Evolutionary conservation across 2,888 invertebrate species (phyloP).

Genomic region (Pristionchus maxplancki): DNA sequence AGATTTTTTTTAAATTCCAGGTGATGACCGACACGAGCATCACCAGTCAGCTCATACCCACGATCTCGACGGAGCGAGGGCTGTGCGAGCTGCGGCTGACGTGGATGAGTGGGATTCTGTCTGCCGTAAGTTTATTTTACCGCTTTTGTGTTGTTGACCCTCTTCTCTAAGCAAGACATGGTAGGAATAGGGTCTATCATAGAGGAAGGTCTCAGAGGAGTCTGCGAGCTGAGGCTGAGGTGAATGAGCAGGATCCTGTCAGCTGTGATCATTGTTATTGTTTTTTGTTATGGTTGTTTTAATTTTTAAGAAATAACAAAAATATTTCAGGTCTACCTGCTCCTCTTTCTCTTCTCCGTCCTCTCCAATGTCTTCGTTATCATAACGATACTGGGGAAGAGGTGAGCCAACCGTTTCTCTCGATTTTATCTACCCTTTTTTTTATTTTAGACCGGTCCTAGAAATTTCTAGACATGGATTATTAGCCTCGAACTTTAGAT

Average conservation of each 20-base stretch:
- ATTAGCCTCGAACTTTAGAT: no score
- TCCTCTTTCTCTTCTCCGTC: slow-evolving; percentile 59
- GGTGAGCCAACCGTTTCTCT: background rate
- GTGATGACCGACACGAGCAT: slow-evolving; percentile 27
- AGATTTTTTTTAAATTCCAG: no score
- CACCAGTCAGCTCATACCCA: slow-evolving; percentile 19
- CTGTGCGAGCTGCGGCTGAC: background rate
- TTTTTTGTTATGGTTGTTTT: no score
- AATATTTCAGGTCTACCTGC: slow-evolving; percentile 55
- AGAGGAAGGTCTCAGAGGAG: no score
- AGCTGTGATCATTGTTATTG: no score
- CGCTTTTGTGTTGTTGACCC: background rate
- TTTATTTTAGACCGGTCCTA: no score
- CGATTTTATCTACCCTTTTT: no score
- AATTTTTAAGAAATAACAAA: background rate
- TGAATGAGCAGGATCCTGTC: slow-evolving; percentile 11
- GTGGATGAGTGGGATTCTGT: slow-evolving; percentile 16
- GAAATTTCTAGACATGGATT: no score
- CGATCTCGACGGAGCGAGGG: background rate
- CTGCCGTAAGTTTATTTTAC: background rate
- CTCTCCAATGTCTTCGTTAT: slow-evolving; percentile 77
- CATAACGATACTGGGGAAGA: slow-evolving; percentile 79
- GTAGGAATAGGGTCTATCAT: no score
- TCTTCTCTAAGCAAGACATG: no score
- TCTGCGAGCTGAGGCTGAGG: background rate